Conservation (phyloP, 2,113 vertebrate species). For the Tragelaphus buxtoni region DNA sequence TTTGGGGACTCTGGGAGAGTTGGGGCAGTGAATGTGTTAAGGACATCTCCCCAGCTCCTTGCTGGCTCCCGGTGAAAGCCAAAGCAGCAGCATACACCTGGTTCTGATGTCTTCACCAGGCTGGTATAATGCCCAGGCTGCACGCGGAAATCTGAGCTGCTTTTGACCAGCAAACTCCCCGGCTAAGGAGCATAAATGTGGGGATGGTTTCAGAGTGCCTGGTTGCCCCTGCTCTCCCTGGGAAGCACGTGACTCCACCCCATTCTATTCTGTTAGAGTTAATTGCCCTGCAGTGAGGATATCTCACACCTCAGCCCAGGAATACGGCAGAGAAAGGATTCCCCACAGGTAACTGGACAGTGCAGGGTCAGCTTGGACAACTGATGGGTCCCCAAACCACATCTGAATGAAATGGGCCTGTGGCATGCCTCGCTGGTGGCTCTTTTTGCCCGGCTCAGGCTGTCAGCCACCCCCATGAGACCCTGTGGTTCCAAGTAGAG, state of each 20-base stretch:
- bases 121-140: background rate
- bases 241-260: background rate
- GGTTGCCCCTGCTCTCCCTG: background rate
- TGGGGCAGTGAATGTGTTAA: background rate
- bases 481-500: background rate
- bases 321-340: background rate
- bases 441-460: background rate
- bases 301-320: background rate
- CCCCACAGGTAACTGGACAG: background rate
- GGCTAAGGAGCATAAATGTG: background rate
- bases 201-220: background rate
- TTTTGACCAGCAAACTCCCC: background rate
- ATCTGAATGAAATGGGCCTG: background rate
- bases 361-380: background rate
- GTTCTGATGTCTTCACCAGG: conserved; percentile 3
- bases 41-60: background rate
- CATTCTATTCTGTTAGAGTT: background rate
- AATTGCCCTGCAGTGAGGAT: background rate
- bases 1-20: background rate
- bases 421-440: background rate
- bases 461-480: background rate
- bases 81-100: background rate
- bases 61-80: background rate
- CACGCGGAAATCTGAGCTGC: background rate
- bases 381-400: background rate